Evolutionary conservation across 1,140 invertebrate genomes (phyloP).

Genomic region (Mylabris phalerata): DNA sequence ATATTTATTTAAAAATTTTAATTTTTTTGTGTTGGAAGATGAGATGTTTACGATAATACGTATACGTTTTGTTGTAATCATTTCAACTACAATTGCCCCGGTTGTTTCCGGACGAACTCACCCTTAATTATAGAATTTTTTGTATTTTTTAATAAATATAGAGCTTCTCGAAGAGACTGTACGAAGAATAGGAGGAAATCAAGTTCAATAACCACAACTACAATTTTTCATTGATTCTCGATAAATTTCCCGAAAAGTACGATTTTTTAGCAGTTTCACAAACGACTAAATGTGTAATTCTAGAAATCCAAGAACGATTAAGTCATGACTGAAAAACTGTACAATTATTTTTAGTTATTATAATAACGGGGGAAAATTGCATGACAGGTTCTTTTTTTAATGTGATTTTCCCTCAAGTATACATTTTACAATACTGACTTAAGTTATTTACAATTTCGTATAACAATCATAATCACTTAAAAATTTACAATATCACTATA

Average conservation of each 20-base stretch:
- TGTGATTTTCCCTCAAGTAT: constrained; percentile 17
- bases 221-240: constrained; percentile 14
- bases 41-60: constrained; percentile 43
- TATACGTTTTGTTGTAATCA: constrained; percentile 34
- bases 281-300: constrained; percentile 8
- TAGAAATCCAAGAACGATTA: too few species aligned
- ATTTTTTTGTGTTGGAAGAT: constrained; percentile 35
- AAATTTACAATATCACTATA: constrained; percentile 18
- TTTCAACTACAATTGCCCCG: neutral
- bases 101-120: too few species aligned
- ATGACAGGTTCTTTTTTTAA: too few species aligned
- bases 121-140: too few species aligned
- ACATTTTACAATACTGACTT: constrained; percentile 38
- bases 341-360: too few species aligned
- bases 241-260: constrained; percentile 17
- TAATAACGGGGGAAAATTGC: too few species aligned
- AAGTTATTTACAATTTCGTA: constrained; percentile 38
- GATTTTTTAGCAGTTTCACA: constrained; percentile 5
- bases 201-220: constrained; percentile 12
- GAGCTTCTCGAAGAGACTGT: constrained; percentile 1
- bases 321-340: too few species aligned
- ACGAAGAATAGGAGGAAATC: constrained; percentile 9
- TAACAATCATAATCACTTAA: constrained; percentile 42
- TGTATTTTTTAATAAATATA: constrained; percentile 8
- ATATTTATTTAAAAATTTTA: constrained; percentile 41